Base-by-base conservation (phyloP, 2,797 vertebrate genomes). In the Gadopsis marmoratus region DNA sequence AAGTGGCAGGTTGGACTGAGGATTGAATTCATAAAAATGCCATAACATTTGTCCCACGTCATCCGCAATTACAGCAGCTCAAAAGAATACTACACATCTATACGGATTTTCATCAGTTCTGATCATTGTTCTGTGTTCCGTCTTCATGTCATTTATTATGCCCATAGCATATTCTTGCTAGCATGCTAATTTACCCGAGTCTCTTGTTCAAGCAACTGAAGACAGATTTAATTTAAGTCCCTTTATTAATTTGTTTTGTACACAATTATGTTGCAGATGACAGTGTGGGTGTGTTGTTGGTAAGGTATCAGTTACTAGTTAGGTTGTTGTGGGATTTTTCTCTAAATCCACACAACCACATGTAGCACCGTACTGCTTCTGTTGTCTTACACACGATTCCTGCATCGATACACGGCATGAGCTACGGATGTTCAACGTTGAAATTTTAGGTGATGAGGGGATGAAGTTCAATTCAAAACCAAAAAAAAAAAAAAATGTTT, bases 281-380 rank as follows among this genome's bases (percentile, higher is more conserved):
- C 21, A 48, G 12, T 65, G 54, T 73, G 31, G 59, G 58, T 45
- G 54, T 39, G 33, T 65, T 66, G 60, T 13, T 76, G 39, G 51
- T n/a, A 11, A 26, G 12, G 10, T n/a, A 47, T 47, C 29, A 43
- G 54, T 58, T 51, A 37, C n/a, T 62, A 67, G 39, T 51, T 37
- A 41, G 14, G 19, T 31, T 56, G 53, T 6, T 31, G 41, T 56
- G 13, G 67, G 59, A 50, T 54, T 54, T 43, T 61, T n/a, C 9
- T 60, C 37, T 60, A 11, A 41, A 59, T 41, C 17, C 19, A 51
- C 23, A 51, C 5, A 58, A 11, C 47, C 54, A 54, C 16, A 74
- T 41, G 5, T 2, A 41, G 4, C 2, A 33, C 4, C 23, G 13
- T 31, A 23, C n/a, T 53, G 45, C 35, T 66, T 56, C 14, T 33